Percentiles rank a stretch among this genome's conserved stretches.
phyloP scores from a whole-genome alignment of 2,797 vertebrate species.

The Dromococcyx pavoninus region DNA sequence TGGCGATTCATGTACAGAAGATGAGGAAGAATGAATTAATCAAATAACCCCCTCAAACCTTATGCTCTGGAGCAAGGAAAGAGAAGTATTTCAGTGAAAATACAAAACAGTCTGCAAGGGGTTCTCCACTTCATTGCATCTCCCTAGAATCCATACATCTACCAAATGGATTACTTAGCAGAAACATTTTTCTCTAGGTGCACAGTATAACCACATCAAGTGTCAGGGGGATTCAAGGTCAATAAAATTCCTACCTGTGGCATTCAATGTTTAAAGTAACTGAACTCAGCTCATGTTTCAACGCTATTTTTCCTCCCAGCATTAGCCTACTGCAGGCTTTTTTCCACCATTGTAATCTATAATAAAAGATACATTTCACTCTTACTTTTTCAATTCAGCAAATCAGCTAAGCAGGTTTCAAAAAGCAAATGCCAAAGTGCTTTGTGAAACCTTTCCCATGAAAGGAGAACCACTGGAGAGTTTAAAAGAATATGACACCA shows the following conservation, averaged over 20 bases:
- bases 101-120: not conserved
- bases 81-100: not conserved
- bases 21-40: not conserved
- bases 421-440: constrained; percentile 28
- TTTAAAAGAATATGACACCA: constrained; percentile 29
- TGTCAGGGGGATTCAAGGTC: not conserved
- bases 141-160: not conserved
- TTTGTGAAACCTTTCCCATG: not conserved
- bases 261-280: constrained; percentile 29
- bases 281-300: constrained; percentile 40
- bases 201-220: constrained; percentile 11
- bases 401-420: constrained; percentile 44
- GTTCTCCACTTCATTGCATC: not conserved
- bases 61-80: not conserved
- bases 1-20: not conserved
- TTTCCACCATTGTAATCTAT: constrained; percentile 32
- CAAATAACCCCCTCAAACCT: not conserved
- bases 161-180: not conserved
- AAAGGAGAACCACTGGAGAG: constrained; percentile 26
- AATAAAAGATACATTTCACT: constrained; percentile 42
- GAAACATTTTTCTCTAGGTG: constrained; percentile 17
- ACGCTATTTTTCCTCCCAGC: constrained; percentile 34
- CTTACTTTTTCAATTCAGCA: constrained; percentile 35
- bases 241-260: constrained; percentile 29
- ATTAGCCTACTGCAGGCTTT: constrained; percentile 26